A percentile compares a stretch with the other conserved stretches of the same genome.
phyloP scores from a whole-genome alignment of 2,797 vertebrate genomes.

The Cryptoblepharus egeriae region DNA sequence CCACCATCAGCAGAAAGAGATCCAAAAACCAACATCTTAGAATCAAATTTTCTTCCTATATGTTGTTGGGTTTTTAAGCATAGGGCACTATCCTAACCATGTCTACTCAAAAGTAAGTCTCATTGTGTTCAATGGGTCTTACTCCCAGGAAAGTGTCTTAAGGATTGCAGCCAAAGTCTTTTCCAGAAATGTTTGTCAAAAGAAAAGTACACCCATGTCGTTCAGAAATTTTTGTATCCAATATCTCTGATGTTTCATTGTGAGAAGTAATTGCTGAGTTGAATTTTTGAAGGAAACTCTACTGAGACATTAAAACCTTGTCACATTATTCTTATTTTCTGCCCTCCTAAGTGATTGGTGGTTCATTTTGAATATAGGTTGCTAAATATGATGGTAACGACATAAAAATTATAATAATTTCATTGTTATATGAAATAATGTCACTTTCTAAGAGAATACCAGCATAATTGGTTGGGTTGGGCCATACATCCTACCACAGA shows the following conservation, averaged over 20 bases:
- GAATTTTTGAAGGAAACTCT: background rate
- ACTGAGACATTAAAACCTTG: background rate
- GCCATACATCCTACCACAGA: background rate
- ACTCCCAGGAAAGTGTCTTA: too few species aligned
- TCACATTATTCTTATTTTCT: background rate
- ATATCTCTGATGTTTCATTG: background rate
- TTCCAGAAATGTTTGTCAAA: background rate
- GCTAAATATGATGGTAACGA: background rate
- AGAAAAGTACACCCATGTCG: background rate
- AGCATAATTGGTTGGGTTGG: background rate
- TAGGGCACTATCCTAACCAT: too few species aligned
- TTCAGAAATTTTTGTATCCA: background rate
- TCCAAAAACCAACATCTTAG: background rate
- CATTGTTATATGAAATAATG: too few species aligned
- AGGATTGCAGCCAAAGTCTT: background rate
- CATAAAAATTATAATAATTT: background rate
- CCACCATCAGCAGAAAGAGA: background rate
- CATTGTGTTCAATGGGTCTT: too few species aligned
- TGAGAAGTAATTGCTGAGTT: background rate
- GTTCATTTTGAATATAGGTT: background rate
- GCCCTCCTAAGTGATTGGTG: background rate
- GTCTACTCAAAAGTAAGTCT: too few species aligned
- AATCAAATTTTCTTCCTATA: background rate
- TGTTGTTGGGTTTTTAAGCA: too few species aligned
- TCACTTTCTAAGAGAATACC: background rate